These are phyloP conservation scores for Phrynocephalus forsythii DNA, from an alignment of 2,797 vertebrate genomes.

Conservation along the genomic window DNA sequence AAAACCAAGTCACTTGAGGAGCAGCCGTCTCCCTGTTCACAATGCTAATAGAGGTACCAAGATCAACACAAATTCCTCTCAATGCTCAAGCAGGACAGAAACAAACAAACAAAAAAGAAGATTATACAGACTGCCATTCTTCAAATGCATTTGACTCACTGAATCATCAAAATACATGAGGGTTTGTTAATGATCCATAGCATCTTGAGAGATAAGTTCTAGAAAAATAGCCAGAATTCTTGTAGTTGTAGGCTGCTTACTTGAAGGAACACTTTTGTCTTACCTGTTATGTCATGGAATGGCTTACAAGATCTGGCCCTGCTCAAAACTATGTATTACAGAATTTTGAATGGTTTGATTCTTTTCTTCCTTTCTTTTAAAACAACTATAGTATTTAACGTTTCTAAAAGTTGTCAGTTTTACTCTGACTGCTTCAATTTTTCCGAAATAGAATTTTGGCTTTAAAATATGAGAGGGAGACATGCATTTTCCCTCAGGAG, in stretches of 20 bases:
- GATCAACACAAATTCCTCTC: conserved; percentile 43
- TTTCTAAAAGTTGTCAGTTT: neutral
- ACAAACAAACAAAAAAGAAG: neutral
- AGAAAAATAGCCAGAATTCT: neutral
- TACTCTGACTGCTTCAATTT: neutral
- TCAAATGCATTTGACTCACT: conserved; percentile 32
- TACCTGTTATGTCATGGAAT: neutral
- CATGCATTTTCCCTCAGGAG: neutral
- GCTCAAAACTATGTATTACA: neutral
- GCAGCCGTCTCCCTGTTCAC: conserved; percentile 11
- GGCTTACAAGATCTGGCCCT: neutral
- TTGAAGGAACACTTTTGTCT: neutral
- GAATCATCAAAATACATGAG: neutral
- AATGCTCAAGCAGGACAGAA: neutral
- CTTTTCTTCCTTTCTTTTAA: neutral
- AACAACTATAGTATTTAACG: neutral
- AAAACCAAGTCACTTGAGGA: conserved; percentile 18
- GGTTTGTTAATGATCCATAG: conserved; percentile 31
- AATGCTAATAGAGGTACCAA: conserved; percentile 51
- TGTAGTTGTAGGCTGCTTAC: neutral
- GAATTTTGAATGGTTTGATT: neutral
- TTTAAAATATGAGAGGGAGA: neutral
- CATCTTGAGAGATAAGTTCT: neutral
- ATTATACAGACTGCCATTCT: neutral
- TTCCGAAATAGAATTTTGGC: neutral